Evolutionary conservation across 2,113 vertebrate species (phyloP).

Genomic region (Phoenicopterus ruber): DNA sequence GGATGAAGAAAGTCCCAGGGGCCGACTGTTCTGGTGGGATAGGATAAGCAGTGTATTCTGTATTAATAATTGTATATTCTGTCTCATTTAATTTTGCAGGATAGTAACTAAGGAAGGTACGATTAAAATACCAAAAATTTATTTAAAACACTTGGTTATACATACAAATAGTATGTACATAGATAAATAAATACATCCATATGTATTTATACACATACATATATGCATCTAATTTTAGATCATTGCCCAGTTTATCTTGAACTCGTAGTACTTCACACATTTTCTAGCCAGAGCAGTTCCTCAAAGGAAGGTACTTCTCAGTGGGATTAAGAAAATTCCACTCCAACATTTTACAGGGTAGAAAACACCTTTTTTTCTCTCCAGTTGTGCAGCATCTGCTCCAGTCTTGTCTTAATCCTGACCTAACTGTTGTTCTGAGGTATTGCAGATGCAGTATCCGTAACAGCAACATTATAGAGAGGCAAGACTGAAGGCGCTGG

Average conservation of each 20-base stretch:
- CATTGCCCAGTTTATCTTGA: neutral
- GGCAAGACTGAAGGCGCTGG: neutral
- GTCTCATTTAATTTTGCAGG: neutral
- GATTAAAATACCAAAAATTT: neutral
- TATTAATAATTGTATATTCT: neutral
- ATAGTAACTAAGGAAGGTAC: neutral
- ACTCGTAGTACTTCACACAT: neutral
- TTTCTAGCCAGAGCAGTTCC: neutral
- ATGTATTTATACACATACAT: neutral
- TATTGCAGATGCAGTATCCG: neutral
- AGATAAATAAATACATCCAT: neutral
- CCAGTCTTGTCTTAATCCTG: neutral
- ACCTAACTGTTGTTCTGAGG: neutral
- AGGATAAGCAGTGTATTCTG: neutral
- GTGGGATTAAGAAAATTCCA: neutral
- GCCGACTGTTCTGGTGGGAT: neutral
- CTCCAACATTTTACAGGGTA: neutral
- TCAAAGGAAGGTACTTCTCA: neutral
- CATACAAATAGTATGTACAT: neutral
- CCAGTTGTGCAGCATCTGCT: neutral
- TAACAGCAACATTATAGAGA: neutral
- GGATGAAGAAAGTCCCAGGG: neutral
- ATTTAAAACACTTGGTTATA: neutral
- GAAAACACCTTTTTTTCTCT: neutral
- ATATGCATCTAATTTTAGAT: neutral